Percentiles rank a stretch among this genome's conserved stretches.
Evolutionary conservation across 2,113 vertebrate species (phyloP).

Genomic region (Cynocephalus volans): DNA sequence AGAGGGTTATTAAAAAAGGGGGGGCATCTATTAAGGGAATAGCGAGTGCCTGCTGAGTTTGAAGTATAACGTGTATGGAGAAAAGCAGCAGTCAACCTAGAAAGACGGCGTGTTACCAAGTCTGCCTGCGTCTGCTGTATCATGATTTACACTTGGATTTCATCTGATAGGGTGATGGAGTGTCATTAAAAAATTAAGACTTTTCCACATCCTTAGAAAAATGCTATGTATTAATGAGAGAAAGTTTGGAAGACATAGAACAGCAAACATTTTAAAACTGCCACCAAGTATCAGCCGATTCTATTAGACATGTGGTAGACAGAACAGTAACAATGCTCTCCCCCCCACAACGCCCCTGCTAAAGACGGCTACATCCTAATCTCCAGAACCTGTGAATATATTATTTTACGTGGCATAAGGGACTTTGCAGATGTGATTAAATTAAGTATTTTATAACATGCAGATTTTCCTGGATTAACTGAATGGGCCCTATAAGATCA

Average conservation of each 20-base stretch:
- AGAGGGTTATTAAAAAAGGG: background rate
- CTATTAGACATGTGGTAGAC: background rate
- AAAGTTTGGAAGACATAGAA: background rate
- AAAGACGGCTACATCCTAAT: background rate
- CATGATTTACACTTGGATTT: background rate
- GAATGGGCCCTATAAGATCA: too few relatives aligned
- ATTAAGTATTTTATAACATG: background rate
- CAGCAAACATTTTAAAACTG: background rate
- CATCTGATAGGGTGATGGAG: background rate
- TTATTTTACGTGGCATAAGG: background rate
- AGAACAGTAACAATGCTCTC: background rate
- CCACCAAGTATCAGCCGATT: background rate
- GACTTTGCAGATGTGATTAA: background rate
- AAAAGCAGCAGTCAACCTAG: background rate
- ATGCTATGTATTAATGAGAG: background rate
- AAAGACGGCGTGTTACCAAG: background rate
- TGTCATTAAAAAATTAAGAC: background rate
- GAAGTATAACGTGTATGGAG: accelerated
- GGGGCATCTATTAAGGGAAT: background rate
- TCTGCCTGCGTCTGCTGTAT: background rate
- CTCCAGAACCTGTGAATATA: background rate
- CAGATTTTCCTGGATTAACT: background rate
- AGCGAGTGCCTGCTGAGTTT: background rate
- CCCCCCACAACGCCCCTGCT: accelerated
- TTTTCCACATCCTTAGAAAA: background rate